Evolutionary conservation across 2,113 vertebrate species (phyloP), one percentile per base, ranked within the genome.

Genomic region (Scortum barcoo): DNA sequence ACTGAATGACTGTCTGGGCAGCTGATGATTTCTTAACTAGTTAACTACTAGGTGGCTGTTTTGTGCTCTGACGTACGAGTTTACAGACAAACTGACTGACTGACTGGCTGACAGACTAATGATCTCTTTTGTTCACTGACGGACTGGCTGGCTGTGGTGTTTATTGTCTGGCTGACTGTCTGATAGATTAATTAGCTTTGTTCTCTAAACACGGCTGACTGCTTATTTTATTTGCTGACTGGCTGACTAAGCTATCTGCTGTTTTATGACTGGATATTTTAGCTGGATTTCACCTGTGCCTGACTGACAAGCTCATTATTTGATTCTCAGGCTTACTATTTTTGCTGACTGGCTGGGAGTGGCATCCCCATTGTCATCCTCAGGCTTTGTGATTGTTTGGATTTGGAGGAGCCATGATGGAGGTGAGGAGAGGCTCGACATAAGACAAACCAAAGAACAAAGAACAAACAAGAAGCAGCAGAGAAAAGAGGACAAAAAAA

Each of bases 261-360:
- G 2, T 54, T 63, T n/a, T 70, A 12, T 30, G 36, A 56, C 10
- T 61, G 4, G 8, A 46, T 40, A 19, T 42, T 14, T 48, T 54
- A 17, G 9, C 48, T 0, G n/a, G n/a, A 11, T 28, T 76, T 75
- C n/a, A 60, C 30, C 2, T 40, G 17, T 38, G 3, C 20, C 33
- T 69, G 42, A 5, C 4, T 17, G 51, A 48, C 24, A 26, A 22
- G 1, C 4, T 24, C 30, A 11, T 74, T 54, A 24, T 75, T 65
- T 65, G 12, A 75, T 63, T 57, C 0, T 5, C 30, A 61, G 19
- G 4, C 3, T 70, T 24, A 53, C 28, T 76, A 28, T 84, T 54
- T 54, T 61, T 62, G 17, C 65, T 68, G 46, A 54, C 28, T 26
- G 42, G 14, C 79, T 82, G 57, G 80, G 80, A 82, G 75, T 83